phyloP scores from a whole-genome alignment of 2,888 invertebrate species.

The Xylota sylvarum region DNA sequence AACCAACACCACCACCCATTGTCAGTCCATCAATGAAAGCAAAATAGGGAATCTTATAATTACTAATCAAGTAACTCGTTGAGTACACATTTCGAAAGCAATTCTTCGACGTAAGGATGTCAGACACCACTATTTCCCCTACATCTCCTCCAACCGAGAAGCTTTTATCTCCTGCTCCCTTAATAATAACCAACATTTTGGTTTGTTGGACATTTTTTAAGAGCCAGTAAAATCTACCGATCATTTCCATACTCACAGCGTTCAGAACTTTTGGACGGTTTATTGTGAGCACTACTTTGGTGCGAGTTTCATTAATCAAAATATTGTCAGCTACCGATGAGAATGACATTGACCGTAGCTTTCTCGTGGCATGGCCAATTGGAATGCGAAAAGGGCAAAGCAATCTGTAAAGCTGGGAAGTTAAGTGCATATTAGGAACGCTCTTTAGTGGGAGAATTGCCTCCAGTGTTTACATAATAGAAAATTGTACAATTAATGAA shows the following conservation, averaged over 20 bases:
- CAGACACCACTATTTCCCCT: slow-evolving; percentile 88
- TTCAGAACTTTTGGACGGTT: slow-evolving; percentile 90
- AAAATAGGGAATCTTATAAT: slow-evolving; percentile 93
- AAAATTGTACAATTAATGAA: neutral
- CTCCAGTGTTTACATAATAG: neutral
- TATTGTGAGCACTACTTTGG: slow-evolving; percentile 87
- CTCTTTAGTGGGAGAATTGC: neutral
- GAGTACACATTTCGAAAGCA: slow-evolving; percentile 94
- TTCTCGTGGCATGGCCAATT: neutral
- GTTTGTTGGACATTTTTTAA: slow-evolving; percentile 90
- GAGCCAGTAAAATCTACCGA: slow-evolving; percentile 88
- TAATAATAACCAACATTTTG: slow-evolving; percentile 88
- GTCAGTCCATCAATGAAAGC: slow-evolving; percentile 94
- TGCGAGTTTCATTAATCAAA: slow-evolving; percentile 54
- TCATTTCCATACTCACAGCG: slow-evolving; percentile 90
- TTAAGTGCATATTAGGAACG: neutral
- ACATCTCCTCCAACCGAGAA: slow-evolving; percentile 99
- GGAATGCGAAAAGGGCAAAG: neutral
- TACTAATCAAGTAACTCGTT: slow-evolving; percentile 92
- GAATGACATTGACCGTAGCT: neutral
- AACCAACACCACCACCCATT: slow-evolving; percentile 98
- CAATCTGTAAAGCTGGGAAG: neutral
- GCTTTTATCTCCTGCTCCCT: slow-evolving; percentile 93
- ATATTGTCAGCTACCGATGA: slow-evolving; percentile 9
- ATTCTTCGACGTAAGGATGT: slow-evolving; percentile 85